phyloP scores from a whole-genome alignment of 2,888 invertebrate species.

The Anticlea derivata region DNA sequence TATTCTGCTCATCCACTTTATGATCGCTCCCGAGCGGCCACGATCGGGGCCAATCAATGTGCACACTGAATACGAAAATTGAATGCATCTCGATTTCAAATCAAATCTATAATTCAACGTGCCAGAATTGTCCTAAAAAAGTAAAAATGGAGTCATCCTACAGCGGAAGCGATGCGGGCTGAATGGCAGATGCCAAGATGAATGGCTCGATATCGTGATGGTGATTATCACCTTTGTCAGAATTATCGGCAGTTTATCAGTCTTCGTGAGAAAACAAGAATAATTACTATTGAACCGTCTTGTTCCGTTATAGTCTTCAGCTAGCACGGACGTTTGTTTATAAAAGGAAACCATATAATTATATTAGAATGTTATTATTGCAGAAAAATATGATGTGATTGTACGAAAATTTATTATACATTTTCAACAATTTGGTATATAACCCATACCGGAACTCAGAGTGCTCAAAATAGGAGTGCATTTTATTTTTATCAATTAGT shows the following conservation, averaged over 20 bases:
- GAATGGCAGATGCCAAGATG: slow-evolving; percentile 46
- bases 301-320: background rate
- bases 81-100: slow-evolving; percentile 15
- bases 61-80: slow-evolving; percentile 21
- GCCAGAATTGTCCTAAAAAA: slow-evolving; percentile 10
- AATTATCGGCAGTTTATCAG: slow-evolving; percentile 36
- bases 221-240: slow-evolving; percentile 41
- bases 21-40: slow-evolving; percentile 29
- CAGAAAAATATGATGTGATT: too few species aligned
- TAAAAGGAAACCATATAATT: too few species aligned
- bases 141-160: slow-evolving; percentile 39
- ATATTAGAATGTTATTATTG: too few species aligned
- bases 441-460: too few species aligned
- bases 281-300: background rate
- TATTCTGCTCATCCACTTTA: slow-evolving; percentile 34
- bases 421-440: too few species aligned
- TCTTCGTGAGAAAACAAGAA: slow-evolving; percentile 11
- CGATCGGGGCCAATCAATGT: slow-evolving; percentile 31
- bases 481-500: background rate
- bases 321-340: too few species aligned
- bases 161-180: slow-evolving; percentile 45
- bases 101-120: slow-evolving; percentile 10
- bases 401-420: too few species aligned
- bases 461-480: background rate
- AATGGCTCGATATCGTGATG: slow-evolving; percentile 40